Base-by-base conservation (phyloP, 2,797 vertebrate species). In the Xenentodon cancila region DNA sequence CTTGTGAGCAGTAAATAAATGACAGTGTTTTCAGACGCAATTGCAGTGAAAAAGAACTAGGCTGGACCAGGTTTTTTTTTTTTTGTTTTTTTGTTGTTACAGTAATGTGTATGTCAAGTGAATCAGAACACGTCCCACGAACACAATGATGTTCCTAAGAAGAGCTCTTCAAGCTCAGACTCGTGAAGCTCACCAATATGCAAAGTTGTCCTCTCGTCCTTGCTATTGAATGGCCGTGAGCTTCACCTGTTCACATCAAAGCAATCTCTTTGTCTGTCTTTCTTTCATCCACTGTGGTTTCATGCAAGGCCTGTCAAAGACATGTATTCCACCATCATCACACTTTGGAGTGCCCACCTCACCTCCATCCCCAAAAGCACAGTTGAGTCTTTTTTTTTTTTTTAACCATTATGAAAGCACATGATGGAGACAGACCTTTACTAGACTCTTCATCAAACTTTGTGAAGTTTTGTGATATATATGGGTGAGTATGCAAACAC, bases 171-270 rank as follows among this genome's bases (percentile, higher is more conserved):
- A 71, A 59, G 64, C 64, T 73, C 51, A 25, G 37, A 45, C 20
- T 49, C 58, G 11, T 34, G 27, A 15, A 64, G 58, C 65, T 68
- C 63, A 54, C 50, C 65, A 64, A 69, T 75, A 82, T 80, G 72
- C 72, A 70, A 75, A 77, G 73, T 63, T 45, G 53, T 71, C 68
- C 66, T 65, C 65, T 68, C 8, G 44, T 67, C 79, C 71, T 61
- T 53, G 58, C 32, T 32, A 18, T 67, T 0, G 60, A 82, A 75
- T 60, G 68, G 65, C 60, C 50, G 53, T 9, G 34, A 72, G 66
- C 71, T 50, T 70, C 60, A 73, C 64, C 71, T 80, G 50, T 73
- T 71, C 64, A 87, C 73, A 78, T 88, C 82, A 87, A 87, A 89
- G 77, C 54, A n/a, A 9, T 16, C 30, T 59, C 64, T 73, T 84